Conservation (phyloP, 2,113 vertebrate genomes). For the Antennarius striatus region DNA sequence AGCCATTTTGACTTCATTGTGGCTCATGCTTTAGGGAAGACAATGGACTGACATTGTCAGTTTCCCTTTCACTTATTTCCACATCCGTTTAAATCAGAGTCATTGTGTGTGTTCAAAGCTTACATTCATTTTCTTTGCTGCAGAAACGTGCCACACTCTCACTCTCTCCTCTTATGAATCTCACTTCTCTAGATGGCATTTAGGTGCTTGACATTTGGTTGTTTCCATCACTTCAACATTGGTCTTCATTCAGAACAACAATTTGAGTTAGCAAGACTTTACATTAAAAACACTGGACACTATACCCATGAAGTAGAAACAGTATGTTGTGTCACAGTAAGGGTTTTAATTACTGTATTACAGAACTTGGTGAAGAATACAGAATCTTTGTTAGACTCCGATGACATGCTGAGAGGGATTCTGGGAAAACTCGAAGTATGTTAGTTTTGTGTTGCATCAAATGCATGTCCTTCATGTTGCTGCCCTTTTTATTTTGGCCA, state of each 20-base stretch:
- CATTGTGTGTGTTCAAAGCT: slow-evolving; percentile 19
- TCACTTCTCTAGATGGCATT: slow-evolving; percentile 19
- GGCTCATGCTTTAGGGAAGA: slow-evolving; percentile 21
- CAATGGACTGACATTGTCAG: slow-evolving; percentile 32
- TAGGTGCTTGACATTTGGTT: slow-evolving; percentile 67
- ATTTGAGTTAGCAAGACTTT: slow-evolving; percentile 52
- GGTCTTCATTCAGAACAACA: slow-evolving; percentile 26
- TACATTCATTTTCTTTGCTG: slow-evolving; percentile 28
- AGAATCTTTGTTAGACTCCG: neutral
- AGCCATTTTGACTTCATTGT: slow-evolving; percentile 57
- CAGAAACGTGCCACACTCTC: slow-evolving; percentile 22
- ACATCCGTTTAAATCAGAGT: slow-evolving; percentile 20
- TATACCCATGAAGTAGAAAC: slow-evolving; percentile 50
- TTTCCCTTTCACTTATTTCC: slow-evolving; percentile 28
- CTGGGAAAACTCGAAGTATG: slow-evolving; percentile 1
- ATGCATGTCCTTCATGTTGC: slow-evolving; percentile 16
- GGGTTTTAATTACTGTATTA: slow-evolving; percentile 1
- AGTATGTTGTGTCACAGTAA: slow-evolving; percentile 65
- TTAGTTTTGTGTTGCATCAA: slow-evolving; percentile 18
- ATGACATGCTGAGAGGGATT: slow-evolving; percentile 19
- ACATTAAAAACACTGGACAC: slow-evolving; percentile 50
- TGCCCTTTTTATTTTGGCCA: slow-evolving; percentile 4
- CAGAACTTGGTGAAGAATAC: no score
- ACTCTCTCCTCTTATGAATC: slow-evolving; percentile 19
- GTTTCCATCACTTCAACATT: slow-evolving; percentile 34